phyloP scores from a whole-genome alignment of 2,113 vertebrate species.

The Nesogale talazaci region DNA sequence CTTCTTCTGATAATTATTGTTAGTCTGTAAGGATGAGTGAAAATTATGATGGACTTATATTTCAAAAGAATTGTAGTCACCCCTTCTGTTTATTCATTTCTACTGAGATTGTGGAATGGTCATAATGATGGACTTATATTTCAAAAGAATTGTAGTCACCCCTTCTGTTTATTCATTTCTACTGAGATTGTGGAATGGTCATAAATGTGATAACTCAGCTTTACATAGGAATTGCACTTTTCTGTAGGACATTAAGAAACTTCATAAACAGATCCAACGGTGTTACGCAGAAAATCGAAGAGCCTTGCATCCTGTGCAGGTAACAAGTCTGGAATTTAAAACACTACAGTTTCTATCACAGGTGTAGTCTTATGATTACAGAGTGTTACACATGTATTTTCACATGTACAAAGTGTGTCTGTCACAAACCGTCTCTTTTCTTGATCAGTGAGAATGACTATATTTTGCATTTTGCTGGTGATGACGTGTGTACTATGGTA shows the following conservation, averaged over 20 bases:
- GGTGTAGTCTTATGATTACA: slow-evolving; percentile 15
- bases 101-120: neutral
- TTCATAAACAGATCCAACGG: slow-evolving; percentile 98
- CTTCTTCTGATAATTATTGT: neutral
- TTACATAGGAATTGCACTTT: slow-evolving; percentile 42
- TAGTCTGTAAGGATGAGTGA: slow-evolving; percentile 26
- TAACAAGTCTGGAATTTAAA: slow-evolving; percentile 76
- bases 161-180: neutral
- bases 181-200: neutral
- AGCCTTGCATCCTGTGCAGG: slow-evolving; percentile 94
- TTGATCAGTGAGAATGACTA: slow-evolving; percentile 12
- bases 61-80: slow-evolving; percentile 17
- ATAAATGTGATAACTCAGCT: slow-evolving; percentile 25
- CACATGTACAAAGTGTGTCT: neutral
- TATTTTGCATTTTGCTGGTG: slow-evolving; percentile 13
- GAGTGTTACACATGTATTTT: neutral
- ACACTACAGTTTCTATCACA: neutral
- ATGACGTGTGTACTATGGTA: neutral
- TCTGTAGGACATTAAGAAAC: slow-evolving; percentile 95
- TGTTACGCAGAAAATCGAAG: slow-evolving; percentile 97
- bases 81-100: neutral
- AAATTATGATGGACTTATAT: neutral
- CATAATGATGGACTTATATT: neutral
- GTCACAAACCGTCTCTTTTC: slow-evolving; percentile 25
- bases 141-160: neutral